Base-by-base conservation (phyloP, 2,113 vertebrate species). In the Aythya baeri region DNA sequence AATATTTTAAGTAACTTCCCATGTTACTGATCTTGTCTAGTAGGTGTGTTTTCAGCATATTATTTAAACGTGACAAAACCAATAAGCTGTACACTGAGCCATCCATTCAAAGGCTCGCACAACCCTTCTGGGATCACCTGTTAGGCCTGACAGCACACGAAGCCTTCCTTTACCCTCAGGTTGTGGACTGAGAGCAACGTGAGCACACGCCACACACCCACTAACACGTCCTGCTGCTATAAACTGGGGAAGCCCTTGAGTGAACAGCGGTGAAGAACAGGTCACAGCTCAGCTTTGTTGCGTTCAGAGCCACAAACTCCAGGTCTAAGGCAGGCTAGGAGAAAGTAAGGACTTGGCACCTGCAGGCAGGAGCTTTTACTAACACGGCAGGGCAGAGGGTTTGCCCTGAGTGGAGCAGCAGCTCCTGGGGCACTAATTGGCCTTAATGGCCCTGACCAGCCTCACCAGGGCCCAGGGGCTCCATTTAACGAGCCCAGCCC, bases 1-100 rank as follows among this genome's bases (percentile, higher is more conserved):
- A 73, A 17, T 61, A 55, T 71, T 90, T 90, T 49, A 94, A 91
- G 59, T 63, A 63, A 41, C 68, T 86, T 74, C 38, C 20, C 25
- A 9, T 63, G 9, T 43, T 57, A 49, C 55, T 81, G 32, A 41
- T 63, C 52, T 62, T 49, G 15, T 36, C 31, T 73, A 36, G 17
- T 22, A 46, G n/a, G 46, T 59, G 41, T 88, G 27, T 62, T 34
- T 50, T 55, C 36, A 38, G 43, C 27, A 15, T 16, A 6, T 32
- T 73, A 21, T 32, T 58, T 2, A 23, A 80, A 13, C 52, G 67
- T 63, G 43, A 73, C 41, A 17, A 62, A 57, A 62, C 65, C 38
- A 34, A 41, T 26, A 62, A 25, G 15, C 6, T 2, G 1, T 49
- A 32, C 6, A 23, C 20, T 38, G 20, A 70, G 14, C 20, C 52